phyloP scores from a whole-genome alignment of 2,888 invertebrate species.

The Bombylius major region DNA sequence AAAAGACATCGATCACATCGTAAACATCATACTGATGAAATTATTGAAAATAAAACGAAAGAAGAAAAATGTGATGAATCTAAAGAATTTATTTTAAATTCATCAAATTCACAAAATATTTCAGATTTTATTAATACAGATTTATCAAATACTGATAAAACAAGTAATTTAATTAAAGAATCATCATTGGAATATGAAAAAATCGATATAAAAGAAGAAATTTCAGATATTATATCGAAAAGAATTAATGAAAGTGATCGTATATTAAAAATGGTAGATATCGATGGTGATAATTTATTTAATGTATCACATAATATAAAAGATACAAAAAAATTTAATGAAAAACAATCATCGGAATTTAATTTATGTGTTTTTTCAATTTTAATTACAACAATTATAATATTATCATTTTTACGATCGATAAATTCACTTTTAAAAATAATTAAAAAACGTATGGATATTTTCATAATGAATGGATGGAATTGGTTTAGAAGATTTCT shows the following conservation, averaged over 20 bases:
- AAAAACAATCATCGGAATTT: background rate
- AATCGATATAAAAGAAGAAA: background rate
- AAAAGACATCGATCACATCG: too few species aligned
- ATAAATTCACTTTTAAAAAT: background rate
- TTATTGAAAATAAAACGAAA: background rate
- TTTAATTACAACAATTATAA: background rate
- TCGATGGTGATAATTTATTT: background rate
- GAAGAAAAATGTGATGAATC: background rate
- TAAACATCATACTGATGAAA: too few species aligned
- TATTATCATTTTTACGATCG: background rate
- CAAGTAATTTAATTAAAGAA: too few species aligned
- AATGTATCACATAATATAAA: background rate
- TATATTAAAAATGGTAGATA: conserved; percentile 4
- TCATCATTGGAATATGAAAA: background rate
- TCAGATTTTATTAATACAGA: too few species aligned
- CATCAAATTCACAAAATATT: too few species aligned
- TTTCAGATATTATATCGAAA: background rate
- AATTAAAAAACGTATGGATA: background rate
- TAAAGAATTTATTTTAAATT: background rate
- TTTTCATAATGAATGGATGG: background rate
- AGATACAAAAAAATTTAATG: background rate
- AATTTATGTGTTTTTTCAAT: background rate
- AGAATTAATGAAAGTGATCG: background rate
- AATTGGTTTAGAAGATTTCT: background rate
- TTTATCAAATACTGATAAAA: too few species aligned